Percentiles rank a stretch among this genome's conserved stretches.
Evolutionary conservation across 2,797 vertebrate species (phyloP).

Genomic region (Acrossocheilus fasciatus): DNA sequence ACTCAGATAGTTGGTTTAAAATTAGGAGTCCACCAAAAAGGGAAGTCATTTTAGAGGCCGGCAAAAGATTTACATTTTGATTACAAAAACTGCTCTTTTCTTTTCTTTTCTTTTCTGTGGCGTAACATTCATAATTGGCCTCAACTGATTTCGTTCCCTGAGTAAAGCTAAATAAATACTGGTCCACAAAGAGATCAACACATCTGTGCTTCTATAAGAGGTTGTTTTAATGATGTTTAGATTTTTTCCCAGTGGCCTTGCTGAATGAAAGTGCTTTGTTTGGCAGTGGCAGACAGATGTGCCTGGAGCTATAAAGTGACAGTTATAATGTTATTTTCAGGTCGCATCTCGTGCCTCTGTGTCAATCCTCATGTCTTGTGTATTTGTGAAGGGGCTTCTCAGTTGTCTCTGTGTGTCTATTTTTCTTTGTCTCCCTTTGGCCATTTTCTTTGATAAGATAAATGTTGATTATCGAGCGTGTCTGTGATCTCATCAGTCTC

Average conservation of each 20-base stretch:
- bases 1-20: background rate
- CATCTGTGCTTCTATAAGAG: background rate
- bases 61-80: background rate
- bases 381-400: conserved; percentile 4
- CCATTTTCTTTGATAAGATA: conserved; percentile 47
- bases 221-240: background rate
- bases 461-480: conserved; percentile 40
- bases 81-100: background rate
- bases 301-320: background rate
- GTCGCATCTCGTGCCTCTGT: background rate
- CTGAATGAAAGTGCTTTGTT: conserved; percentile 2
- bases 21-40: background rate
- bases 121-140: background rate
- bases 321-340: conserved; percentile 16
- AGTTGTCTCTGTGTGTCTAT: background rate
- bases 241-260: conserved; percentile 4
- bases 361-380: conserved; percentile 16
- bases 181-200: background rate
- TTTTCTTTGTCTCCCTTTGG: conserved; percentile 27
- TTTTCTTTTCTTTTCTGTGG: background rate
- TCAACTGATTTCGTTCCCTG: background rate
- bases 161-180: conserved; percentile 10
- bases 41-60: background rate
- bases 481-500: conserved; percentile 52
- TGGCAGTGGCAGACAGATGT: conserved; percentile 15